Conservation (phyloP, 2,888 invertebrate species). For the Lasioglossum oenotherae region DNA sequence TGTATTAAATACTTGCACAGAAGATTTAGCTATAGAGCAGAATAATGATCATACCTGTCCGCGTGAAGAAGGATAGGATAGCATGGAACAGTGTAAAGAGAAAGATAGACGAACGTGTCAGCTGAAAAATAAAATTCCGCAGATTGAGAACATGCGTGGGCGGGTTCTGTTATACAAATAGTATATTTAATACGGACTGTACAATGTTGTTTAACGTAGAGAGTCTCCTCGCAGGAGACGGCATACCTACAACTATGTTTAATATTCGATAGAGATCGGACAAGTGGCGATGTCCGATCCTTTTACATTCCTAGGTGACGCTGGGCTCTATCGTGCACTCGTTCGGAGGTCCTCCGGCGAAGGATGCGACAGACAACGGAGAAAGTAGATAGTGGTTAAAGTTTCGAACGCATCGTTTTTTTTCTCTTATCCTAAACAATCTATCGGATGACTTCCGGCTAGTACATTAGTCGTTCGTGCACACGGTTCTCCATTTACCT, state of each 20-base stretch:
- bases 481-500: conserved; percentile 29
- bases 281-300: not conserved
- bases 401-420: not conserved
- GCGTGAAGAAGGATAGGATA: not conserved
- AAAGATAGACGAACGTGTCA: not conserved
- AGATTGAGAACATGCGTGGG: not conserved
- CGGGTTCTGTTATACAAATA: conserved; percentile 13
- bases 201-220: not conserved
- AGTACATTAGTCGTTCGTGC: conserved; percentile 37
- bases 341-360: not conserved
- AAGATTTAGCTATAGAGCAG: not conserved
- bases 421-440: conserved; percentile 72
- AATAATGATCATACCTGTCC: not conserved
- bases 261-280: not conserved
- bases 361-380: not conserved
- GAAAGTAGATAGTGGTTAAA: not conserved
- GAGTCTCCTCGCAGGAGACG: not conserved
- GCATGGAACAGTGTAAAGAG: not conserved
- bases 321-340: not conserved
- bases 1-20: not conserved
- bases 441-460: conserved; percentile 67
- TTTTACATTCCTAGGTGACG: not conserved
- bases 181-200: conserved; percentile 20
- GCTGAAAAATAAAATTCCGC: not conserved
- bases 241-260: conserved; percentile 16